Conservation (phyloP, 2,797 vertebrate species). For the Anguilla marmorata region DNA sequence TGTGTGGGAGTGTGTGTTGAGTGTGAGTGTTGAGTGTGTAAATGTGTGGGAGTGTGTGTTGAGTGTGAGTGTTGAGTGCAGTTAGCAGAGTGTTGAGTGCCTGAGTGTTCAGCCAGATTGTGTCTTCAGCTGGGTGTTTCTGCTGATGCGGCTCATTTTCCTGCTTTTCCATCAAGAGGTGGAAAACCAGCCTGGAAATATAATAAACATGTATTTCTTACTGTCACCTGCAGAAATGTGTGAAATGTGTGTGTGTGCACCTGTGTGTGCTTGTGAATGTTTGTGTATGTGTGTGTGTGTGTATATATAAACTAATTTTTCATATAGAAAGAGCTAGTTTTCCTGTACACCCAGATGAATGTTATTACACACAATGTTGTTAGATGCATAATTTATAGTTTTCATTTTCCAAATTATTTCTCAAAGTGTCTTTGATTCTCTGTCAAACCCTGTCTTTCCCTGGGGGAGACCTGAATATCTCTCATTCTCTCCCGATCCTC, state of each 20-base stretch:
- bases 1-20: too few species aligned
- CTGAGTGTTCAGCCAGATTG: slow-evolving; percentile 71
- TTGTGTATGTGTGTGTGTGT: too few species aligned
- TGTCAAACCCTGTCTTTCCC: slow-evolving; percentile 20
- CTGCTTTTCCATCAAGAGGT: slow-evolving; percentile 70
- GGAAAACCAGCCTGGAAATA: background rate
- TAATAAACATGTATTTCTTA: slow-evolving; percentile 12
- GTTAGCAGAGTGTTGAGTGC: slow-evolving; percentile 50
- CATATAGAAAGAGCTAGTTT: background rate
- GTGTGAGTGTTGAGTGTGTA: too few species aligned
- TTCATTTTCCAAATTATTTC: slow-evolving; percentile 15
- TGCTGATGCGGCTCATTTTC: slow-evolving; percentile 74
- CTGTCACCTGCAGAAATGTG: slow-evolving; percentile 2
- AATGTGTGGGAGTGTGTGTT: too few species aligned
- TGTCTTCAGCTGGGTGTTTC: slow-evolving; percentile 78
- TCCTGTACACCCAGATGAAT: background rate
- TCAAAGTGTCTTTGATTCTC: slow-evolving; percentile 19
- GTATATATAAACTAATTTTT: background rate
- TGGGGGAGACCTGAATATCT: background rate
- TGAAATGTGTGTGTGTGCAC: too few species aligned
- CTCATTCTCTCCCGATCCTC: slow-evolving; percentile 16
- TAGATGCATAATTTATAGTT: slow-evolving; percentile 24
- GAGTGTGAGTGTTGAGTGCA: too few species aligned
- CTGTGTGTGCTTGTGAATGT: too few species aligned
- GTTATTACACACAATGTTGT: slow-evolving; percentile 22